phyloP scores from a whole-genome alignment of 2,113 vertebrate species.

The Garra rufa region DNA sequence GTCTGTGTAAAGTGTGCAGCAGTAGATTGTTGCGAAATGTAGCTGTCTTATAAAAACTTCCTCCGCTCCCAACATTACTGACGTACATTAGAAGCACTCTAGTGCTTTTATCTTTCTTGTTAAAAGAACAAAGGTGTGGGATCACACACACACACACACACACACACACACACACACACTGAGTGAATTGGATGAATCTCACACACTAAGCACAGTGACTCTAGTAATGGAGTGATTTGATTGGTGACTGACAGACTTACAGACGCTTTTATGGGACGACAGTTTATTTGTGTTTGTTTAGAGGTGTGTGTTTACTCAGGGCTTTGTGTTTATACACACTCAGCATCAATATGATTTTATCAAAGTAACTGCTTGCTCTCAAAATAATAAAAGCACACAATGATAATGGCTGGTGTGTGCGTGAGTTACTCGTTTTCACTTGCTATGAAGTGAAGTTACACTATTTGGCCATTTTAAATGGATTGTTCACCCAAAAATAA shows the following conservation, averaged over 20 bases:
- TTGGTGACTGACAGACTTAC: constrained; percentile 52
- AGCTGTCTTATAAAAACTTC: constrained; percentile 39
- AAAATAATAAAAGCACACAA: background rate
- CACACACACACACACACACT: background rate
- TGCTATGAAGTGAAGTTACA: too few species aligned
- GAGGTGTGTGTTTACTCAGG: constrained; percentile 34
- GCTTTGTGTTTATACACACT: constrained; percentile 48
- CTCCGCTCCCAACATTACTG: constrained; percentile 25
- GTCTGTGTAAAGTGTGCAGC: constrained; percentile 18
- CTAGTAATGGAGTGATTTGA: constrained; percentile 38
- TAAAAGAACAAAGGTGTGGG: background rate
- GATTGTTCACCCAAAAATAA: too few species aligned
- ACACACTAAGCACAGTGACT: constrained; percentile 18
- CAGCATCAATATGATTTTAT: constrained; percentile 23
- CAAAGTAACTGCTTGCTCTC: background rate
- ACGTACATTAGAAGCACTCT: constrained; percentile 35
- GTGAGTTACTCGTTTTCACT: too few species aligned
- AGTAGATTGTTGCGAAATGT: constrained; percentile 24
- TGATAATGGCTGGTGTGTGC: too few species aligned
- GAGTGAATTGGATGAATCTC: background rate
- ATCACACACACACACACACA: background rate
- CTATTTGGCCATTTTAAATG: too few species aligned
- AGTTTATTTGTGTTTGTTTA: constrained; percentile 52
- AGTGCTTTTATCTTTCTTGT: constrained; percentile 22
- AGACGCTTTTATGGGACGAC: constrained; percentile 35